Evolutionary conservation across 2,888 invertebrate genomes (phyloP).

Genomic region (Volucella bombylans): DNA sequence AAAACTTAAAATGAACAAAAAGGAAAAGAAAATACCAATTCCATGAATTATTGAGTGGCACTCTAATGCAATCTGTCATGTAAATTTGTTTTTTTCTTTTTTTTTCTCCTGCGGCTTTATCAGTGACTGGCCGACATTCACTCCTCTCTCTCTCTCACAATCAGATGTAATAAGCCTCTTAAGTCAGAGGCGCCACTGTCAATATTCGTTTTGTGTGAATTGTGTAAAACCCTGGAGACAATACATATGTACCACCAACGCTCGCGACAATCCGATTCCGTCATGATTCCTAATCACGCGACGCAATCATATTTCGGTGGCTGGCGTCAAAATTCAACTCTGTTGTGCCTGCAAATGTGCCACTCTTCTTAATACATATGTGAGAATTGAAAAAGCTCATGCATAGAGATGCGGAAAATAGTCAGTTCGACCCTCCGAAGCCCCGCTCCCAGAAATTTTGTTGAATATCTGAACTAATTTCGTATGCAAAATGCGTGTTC

Average conservation of each 20-base stretch:
- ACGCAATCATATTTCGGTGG: slow-evolving; percentile 71
- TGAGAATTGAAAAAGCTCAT: slow-evolving; percentile 41
- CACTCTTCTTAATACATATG: background rate
- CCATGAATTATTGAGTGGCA: slow-evolving; percentile 64
- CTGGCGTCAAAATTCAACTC: slow-evolving; percentile 56
- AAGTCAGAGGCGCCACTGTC: slow-evolving; percentile 67
- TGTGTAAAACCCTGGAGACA: slow-evolving; percentile 9
- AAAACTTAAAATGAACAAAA: slow-evolving; percentile 14
- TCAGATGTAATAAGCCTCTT: slow-evolving; percentile 60
- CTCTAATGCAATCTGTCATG: slow-evolving; percentile 71
- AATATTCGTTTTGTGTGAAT: slow-evolving; percentile 50
- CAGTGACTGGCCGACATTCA: slow-evolving; percentile 51
- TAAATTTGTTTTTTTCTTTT: slow-evolving; percentile 42
- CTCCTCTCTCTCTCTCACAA: slow-evolving; percentile 34
- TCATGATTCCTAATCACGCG: slow-evolving; percentile 54
- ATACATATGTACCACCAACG: slow-evolving; percentile 32
- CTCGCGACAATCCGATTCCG: slow-evolving; percentile 56
- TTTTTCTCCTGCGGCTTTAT: slow-evolving; percentile 37
- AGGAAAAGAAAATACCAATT: slow-evolving; percentile 36
- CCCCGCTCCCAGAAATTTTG: slow-evolving; percentile 56
- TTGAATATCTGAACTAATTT: slow-evolving; percentile 63
- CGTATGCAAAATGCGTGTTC: slow-evolving; percentile 70
- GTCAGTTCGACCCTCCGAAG: background rate
- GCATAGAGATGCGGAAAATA: slow-evolving; percentile 50
- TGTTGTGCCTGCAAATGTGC: slow-evolving; percentile 8